Conservation (phyloP, 2,888 invertebrate genomes). For the Leptopilina syphax region DNA sequence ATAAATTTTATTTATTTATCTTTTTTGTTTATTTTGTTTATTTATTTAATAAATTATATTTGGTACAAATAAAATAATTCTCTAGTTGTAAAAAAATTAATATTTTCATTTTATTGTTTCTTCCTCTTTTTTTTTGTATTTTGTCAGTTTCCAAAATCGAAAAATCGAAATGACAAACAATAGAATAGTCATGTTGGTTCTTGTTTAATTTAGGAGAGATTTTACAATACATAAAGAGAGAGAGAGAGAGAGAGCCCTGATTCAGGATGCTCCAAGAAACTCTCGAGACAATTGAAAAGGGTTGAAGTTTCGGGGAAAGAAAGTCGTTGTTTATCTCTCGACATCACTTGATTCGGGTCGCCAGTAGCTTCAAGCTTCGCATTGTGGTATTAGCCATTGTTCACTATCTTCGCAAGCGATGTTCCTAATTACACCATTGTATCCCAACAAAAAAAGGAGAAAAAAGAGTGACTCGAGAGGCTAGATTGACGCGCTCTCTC, state of each 20-base stretch:
- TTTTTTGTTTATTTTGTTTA: too few relatives aligned
- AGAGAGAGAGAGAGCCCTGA: too few relatives aligned
- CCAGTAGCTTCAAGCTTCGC: constrained; percentile 18
- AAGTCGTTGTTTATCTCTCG: constrained; percentile 28
- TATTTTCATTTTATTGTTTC: too few relatives aligned
- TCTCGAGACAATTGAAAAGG: not conserved
- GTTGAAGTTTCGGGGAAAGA: not conserved
- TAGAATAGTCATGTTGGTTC: not conserved
- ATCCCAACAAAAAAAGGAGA: not conserved
- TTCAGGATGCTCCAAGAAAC: not conserved
- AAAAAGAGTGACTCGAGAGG: constrained; percentile 26
- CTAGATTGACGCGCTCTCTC: constrained; percentile 40
- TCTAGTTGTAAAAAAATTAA: too few relatives aligned
- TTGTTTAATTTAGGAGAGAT: constrained; percentile 4
- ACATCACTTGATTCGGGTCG: constrained; percentile 26
- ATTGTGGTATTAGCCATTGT: constrained; percentile 33
- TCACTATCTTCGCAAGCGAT: constrained; percentile 30
- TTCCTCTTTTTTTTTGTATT: too few relatives aligned
- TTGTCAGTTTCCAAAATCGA: too few relatives aligned
- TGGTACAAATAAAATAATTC: too few relatives aligned
- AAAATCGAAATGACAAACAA: not conserved
- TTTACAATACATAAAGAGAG: not conserved
- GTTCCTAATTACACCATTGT: constrained; percentile 38
- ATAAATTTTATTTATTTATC: too few relatives aligned
- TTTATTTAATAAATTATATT: too few relatives aligned